Conservation (phyloP, 2,888 invertebrate genomes). For the Sinelater perroti region DNA sequence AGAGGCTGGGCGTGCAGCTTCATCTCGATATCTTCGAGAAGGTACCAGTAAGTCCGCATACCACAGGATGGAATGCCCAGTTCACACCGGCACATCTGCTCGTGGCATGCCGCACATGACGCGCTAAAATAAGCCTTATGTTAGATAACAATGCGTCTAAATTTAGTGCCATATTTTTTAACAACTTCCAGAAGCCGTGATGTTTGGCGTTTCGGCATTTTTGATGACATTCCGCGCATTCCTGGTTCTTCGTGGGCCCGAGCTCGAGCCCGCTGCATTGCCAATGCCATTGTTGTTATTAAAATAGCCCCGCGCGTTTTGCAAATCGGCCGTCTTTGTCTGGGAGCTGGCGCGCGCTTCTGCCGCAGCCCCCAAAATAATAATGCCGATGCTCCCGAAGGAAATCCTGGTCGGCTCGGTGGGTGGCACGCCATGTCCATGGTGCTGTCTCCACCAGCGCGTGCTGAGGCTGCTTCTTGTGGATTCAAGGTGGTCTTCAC, state of each 20-base stretch:
- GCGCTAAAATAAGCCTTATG: slow-evolving; percentile 39
- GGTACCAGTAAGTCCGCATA: slow-evolving; percentile 51
- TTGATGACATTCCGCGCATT: slow-evolving; percentile 32
- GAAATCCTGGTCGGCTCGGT: slow-evolving; percentile 12
- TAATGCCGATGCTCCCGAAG: no score
- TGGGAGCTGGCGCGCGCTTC: no score
- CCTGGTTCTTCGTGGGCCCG: slow-evolving; percentile 15
- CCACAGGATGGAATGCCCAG: slow-evolving; percentile 51
- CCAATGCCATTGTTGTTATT: slow-evolving; percentile 29
- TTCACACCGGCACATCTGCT: slow-evolving; percentile 52
- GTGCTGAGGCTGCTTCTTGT: slow-evolving; percentile 27
- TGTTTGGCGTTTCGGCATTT: slow-evolving; percentile 34
- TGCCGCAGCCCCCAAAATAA: no score
- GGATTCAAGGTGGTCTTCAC: slow-evolving; percentile 11
- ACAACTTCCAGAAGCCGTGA: slow-evolving; percentile 33
- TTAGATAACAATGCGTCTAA: slow-evolving; percentile 39
- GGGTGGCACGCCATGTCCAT: slow-evolving; percentile 24
- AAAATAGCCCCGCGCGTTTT: slow-evolving; percentile 11
- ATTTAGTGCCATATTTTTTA: slow-evolving; percentile 35
- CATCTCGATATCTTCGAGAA: slow-evolving; percentile 40
- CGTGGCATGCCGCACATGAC: slow-evolving; percentile 30
- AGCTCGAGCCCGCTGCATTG: slow-evolving; percentile 11
- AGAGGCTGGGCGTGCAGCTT: slow-evolving; percentile 30
- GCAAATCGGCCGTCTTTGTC: not conserved
- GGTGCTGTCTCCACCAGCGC: slow-evolving; percentile 9